Evolutionary conservation across 2,888 invertebrate species (phyloP).

Genomic region (Taenaris catops): DNA sequence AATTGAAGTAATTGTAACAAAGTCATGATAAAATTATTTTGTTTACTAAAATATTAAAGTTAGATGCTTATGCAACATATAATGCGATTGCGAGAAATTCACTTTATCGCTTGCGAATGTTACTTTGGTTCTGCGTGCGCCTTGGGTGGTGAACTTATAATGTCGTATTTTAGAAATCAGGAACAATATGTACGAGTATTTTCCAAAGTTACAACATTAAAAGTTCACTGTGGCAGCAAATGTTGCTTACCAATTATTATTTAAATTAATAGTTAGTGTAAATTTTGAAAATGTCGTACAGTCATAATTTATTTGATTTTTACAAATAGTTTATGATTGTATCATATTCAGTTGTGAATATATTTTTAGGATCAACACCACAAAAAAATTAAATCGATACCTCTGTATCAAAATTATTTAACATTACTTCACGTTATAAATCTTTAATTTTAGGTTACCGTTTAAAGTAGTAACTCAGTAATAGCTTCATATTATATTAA

Average conservation of each 20-base stretch:
- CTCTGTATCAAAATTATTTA: no score
- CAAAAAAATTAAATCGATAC: no score
- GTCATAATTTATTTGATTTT: conserved; percentile 6
- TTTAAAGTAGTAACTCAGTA: no score
- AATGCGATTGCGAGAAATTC: conserved; percentile 17
- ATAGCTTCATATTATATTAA: no score
- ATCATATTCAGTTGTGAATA: conserved; percentile 2
- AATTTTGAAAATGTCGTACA: conserved; percentile 9
- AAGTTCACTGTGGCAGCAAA: conserved; percentile 4
- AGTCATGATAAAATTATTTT: no score
- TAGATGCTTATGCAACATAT: no score
- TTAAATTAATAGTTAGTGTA: conserved; percentile 3
- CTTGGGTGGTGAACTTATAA: conserved; percentile 30
- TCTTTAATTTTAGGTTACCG: no score
- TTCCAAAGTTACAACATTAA: conserved; percentile 1
- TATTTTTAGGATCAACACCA: no score
- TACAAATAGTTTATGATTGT: conserved; percentile 6
- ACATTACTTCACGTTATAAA: no score
- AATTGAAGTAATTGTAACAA: no score
- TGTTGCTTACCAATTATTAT: conserved; percentile 7
- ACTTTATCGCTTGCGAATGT: conserved; percentile 37
- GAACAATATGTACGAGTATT: conserved; percentile 2
- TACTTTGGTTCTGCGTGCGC: conserved; percentile 47
- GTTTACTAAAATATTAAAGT: no score
- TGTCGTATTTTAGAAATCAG: conserved; percentile 4